These are phyloP conservation scores for Solenopsis fugax DNA, from an alignment of 1,140 invertebrate genomes.

Conservation along the genomic window DNA sequence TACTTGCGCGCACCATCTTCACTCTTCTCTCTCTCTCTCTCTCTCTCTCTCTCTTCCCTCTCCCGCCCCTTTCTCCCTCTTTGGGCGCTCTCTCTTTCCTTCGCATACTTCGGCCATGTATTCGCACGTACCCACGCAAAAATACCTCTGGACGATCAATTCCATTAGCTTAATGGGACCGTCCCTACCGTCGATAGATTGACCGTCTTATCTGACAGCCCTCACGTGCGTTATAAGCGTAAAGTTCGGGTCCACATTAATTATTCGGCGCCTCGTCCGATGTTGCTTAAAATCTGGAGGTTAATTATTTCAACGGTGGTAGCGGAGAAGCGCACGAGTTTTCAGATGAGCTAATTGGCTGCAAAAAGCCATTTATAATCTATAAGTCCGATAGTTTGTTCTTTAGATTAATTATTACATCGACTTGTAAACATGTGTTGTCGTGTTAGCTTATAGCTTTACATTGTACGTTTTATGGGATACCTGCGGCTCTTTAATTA, in stretches of 20 bases:
- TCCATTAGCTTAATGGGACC: constrained; percentile 58
- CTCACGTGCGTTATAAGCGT: neutral
- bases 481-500: constrained; percentile 44
- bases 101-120: neutral
- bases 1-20: neutral
- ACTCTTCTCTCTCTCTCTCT: constrained; percentile 1
- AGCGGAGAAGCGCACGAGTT: neutral
- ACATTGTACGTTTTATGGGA: constrained; percentile 34
- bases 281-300: neutral
- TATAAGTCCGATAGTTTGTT: neutral
- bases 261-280: constrained; percentile 25
- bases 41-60: neutral
- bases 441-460: neutral
- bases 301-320: constrained; percentile 31
- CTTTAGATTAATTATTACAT: neutral
- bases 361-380: neutral
- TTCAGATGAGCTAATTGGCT: neutral
- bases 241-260: constrained; percentile 41
- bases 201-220: constrained; percentile 47
- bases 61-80: neutral
- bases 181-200: constrained; percentile 13
- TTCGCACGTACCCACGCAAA: constrained; percentile 43
- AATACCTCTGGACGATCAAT: constrained; percentile 37
- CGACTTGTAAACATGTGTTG: neutral
- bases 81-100: neutral